Base-by-base conservation (phyloP, 2,113 vertebrate species). In the Corydoras sp. region DNA sequence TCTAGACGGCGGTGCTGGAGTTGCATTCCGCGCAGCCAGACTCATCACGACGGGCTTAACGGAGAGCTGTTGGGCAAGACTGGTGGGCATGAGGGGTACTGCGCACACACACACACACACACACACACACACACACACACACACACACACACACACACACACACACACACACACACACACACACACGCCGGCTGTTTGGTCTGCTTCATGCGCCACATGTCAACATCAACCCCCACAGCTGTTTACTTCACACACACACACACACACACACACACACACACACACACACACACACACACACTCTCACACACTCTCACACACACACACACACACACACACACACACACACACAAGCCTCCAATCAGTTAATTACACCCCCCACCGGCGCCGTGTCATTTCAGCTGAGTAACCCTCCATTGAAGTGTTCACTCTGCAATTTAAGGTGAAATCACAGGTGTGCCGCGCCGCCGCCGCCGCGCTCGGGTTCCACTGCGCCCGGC, bases 341-440 rank as follows among this genome's bases (percentile, higher is more conserved):
- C 69, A 63, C 35, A 71, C 74, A 81, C 75, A 77, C 32, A 15
- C 74, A 48, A 72, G 54, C 79, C 73, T 65, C 69, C 77, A 85
- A 85, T 81, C 79, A 81, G 70, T 62, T 83, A 81, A 81, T 85
- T 83, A 82, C 79, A 83, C 79, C 78, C 81, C 69, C 75, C 62
- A 56, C 66, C 62, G 65, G 73, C 80, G 81, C 69, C 82, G 71
- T 82, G 76, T 83, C 76, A 82, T 83, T 84, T 81, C 68, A 69
- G 80, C 58, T 77, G 74, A 77, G 79, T 77, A 81, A 79, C 77
- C 72, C 66, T 72, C 78, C 77, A 81, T 76, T 72, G 66, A 81
- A 69, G 69, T 13, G 68, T 68, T 62, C 68, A 73, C 72, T 73
- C 77, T 79, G 76, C 79, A 76, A 82, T 80, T 84, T 81, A 51